Conservation (phyloP, 2,888 invertebrate genomes). For the Vannuccia rotundouncinata region DNA sequence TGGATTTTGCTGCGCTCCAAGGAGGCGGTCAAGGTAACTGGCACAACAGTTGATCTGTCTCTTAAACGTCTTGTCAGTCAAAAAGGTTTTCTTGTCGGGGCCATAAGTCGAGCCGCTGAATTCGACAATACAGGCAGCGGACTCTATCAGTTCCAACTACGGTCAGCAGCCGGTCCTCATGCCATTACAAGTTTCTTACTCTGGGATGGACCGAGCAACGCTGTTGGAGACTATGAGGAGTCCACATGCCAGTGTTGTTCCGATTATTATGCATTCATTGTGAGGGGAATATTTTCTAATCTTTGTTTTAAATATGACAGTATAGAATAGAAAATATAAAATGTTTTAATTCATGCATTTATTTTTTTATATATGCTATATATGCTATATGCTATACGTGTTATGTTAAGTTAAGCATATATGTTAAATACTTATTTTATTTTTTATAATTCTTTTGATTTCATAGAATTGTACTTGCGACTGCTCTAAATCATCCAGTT, state of each 20-base stretch:
- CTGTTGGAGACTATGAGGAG: not conserved
- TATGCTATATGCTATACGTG: not conserved
- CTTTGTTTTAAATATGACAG: too few species aligned
- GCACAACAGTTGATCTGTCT: not conserved
- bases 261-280: too few species aligned
- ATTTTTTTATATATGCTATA: not conserved
- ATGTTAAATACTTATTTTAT: too few species aligned
- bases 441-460: too few species aligned
- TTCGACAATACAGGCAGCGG: not conserved
- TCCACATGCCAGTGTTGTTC: too few species aligned
- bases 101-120: not conserved
- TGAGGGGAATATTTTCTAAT: too few species aligned
- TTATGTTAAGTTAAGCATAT: not conserved
- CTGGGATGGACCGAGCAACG: not conserved
- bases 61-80: not conserved
- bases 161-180: not conserved
- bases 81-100: not conserved
- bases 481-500: too few species aligned
- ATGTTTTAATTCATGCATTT: too few species aligned
- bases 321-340: too few species aligned
- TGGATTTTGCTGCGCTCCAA: not conserved
- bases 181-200: constrained; percentile 8
- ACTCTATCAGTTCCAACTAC: not conserved
- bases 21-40: not conserved
- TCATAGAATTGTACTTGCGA: too few species aligned